Evolutionary conservation across 2,113 vertebrate genomes (phyloP).

Genomic region (Xenotilapia longispinis): DNA sequence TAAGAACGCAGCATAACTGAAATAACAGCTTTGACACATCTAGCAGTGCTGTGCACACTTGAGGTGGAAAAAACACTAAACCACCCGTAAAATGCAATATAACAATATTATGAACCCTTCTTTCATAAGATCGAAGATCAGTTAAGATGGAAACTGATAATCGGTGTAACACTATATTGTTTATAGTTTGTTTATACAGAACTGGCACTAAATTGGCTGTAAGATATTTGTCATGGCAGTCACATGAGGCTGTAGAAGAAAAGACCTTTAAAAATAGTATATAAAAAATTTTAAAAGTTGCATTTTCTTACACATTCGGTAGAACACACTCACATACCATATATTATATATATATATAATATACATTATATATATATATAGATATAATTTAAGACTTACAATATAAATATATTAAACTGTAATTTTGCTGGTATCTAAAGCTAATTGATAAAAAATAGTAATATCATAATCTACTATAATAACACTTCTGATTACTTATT

Average conservation of each 20-base stretch:
- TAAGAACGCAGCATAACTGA: neutral
- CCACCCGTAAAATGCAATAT: neutral
- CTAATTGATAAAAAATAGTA: neutral
- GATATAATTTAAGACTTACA: neutral
- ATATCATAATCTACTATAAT: neutral
- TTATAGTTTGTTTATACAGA: neutral
- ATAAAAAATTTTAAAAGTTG: neutral
- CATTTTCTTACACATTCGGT: neutral
- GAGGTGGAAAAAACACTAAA: neutral
- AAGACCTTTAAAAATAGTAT: neutral
- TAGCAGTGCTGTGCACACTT: neutral
- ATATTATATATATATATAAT: neutral
- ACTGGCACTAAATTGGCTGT: neutral
- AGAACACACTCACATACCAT: neutral
- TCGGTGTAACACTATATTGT: neutral
- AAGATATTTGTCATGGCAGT: neutral
- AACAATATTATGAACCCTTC: neutral
- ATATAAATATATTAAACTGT: neutral
- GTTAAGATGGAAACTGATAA: neutral
- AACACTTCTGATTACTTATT: neutral
- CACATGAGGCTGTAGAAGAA: neutral
- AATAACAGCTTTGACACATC: neutral
- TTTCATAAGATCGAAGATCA: neutral
- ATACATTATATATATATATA: neutral
- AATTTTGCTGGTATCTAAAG: neutral